Evolutionary conservation across 2,888 invertebrate genomes (phyloP).

Genomic region (Tupiocoris notatus): DNA sequence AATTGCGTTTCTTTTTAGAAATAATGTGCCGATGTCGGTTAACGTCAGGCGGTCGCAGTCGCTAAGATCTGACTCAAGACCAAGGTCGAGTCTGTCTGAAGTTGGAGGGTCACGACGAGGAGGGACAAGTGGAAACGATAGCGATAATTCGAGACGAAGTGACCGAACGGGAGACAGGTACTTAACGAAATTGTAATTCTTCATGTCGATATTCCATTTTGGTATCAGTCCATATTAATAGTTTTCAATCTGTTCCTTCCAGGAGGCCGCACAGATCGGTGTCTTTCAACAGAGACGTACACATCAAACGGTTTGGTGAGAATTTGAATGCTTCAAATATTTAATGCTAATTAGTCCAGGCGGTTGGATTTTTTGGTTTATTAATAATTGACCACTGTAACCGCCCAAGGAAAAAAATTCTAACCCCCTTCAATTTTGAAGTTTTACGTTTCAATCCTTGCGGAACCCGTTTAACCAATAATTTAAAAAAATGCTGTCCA

Average conservation of each 20-base stretch:
- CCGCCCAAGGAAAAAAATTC: background rate
- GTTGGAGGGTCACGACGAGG: background rate
- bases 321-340: no score
- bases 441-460: background rate
- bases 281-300: constrained; percentile 37
- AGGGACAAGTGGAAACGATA: background rate
- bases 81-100: constrained; percentile 11
- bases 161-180: background rate
- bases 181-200: background rate
- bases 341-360: no score
- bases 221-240: no score
- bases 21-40: constrained; percentile 35
- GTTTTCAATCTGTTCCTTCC: no score
- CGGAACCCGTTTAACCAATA: background rate
- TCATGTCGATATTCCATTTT: background rate
- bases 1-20: no score
- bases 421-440: background rate
- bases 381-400: background rate
- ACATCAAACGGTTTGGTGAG: constrained; percentile 34
- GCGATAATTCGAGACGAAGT: background rate
- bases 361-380: background rate
- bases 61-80: background rate
- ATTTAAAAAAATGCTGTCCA: background rate
- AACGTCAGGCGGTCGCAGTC: constrained; percentile 34
- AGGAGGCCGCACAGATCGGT: constrained; percentile 29